A percentile compares a stretch with the other conserved stretches of the same genome.
Conservation (phyloP, 2,888 invertebrate genomes). For the Pachycephus smyrnensis region DNA sequence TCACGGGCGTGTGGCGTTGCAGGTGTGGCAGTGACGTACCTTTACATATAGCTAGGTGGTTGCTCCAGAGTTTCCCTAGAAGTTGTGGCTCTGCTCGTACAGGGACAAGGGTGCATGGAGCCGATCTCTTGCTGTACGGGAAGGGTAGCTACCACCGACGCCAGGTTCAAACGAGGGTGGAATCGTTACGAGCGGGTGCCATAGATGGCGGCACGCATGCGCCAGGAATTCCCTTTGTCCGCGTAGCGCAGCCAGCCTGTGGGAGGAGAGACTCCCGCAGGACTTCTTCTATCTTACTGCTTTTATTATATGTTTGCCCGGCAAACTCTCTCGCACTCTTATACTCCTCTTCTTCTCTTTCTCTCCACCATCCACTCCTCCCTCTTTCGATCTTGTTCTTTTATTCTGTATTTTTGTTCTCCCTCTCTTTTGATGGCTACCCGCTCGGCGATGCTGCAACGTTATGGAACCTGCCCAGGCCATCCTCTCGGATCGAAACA, state of each 20-base stretch:
- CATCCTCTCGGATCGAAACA: conserved; percentile 4
- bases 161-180: conserved; percentile 47
- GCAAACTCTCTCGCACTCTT: conserved; percentile 22
- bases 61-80: not conserved
- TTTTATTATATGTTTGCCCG: conserved; percentile 51
- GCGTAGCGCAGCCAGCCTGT: conserved; percentile 34
- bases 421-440: not conserved
- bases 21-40: conserved; percentile 12
- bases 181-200: conserved; percentile 57
- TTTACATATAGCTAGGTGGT: conserved; percentile 2
- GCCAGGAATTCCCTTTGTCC: conserved; percentile 56
- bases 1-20: conserved; percentile 29
- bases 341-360: not conserved
- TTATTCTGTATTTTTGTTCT: not conserved
- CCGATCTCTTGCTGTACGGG: conserved; percentile 20
- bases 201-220: conserved; percentile 55
- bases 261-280: conserved; percentile 43
- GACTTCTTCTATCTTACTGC: conserved; percentile 56
- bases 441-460: not conserved
- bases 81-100: not conserved
- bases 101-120: not conserved
- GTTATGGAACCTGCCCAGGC: not conserved
- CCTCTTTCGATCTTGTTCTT: not conserved
- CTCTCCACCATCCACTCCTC: not conserved
- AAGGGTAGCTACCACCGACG: conserved; percentile 24